These are phyloP conservation scores for Oligia strigilis DNA, from an alignment of 2,888 invertebrate genomes.

Conservation along the genomic window DNA sequence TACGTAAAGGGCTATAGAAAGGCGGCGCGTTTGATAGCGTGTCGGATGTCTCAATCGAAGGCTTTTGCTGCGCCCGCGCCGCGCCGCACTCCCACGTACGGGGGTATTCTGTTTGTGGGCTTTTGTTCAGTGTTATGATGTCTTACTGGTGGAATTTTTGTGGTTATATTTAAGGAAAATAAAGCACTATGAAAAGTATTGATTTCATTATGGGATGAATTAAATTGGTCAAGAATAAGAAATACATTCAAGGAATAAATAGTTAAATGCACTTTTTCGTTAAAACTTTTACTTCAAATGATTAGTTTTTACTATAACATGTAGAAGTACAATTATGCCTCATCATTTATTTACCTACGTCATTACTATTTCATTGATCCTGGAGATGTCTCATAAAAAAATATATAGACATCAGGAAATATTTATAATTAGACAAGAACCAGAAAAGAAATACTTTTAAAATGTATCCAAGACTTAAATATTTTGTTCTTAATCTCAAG, in stretches of 20 bases:
- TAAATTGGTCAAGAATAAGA: slow-evolving; percentile 1
- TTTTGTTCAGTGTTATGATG: slow-evolving; percentile 72
- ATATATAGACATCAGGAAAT: too few species aligned
- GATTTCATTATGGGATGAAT: slow-evolving; percentile 34
- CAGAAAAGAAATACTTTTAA: neutral
- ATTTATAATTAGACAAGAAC: neutral
- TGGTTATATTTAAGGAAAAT: slow-evolving; percentile 59
- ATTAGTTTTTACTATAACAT: neutral
- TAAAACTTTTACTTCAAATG: neutral
- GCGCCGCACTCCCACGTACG: slow-evolving; percentile 76
- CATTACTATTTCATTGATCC: neutral
- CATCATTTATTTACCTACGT: neutral
- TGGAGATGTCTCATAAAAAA: neutral
- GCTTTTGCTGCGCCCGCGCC: slow-evolving; percentile 83
- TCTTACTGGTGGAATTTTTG: slow-evolving; percentile 67
- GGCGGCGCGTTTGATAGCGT: slow-evolving; percentile 87
- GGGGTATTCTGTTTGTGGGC: slow-evolving; percentile 72
- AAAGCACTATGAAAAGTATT: slow-evolving; percentile 50
- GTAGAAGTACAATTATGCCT: neutral
- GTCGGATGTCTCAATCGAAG: slow-evolving; percentile 89
- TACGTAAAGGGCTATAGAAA: slow-evolving; percentile 84
- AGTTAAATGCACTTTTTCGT: neutral
- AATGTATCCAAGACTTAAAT: neutral
- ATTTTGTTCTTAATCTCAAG: neutral
- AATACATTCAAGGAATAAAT: slow-evolving; percentile 3